Base-by-base conservation (phyloP, 2,797 vertebrate genomes). In the Malurus splendens region DNA sequence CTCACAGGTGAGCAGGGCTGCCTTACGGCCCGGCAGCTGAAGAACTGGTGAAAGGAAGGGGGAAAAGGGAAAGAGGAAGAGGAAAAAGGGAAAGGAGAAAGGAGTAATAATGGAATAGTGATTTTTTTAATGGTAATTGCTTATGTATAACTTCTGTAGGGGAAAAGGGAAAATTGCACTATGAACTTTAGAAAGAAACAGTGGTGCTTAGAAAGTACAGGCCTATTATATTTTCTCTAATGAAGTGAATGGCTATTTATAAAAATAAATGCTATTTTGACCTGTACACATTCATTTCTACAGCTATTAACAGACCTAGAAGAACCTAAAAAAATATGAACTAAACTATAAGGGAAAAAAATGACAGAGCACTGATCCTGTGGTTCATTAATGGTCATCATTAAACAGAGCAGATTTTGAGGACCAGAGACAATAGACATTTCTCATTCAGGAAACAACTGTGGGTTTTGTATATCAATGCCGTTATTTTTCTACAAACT, bases 101-200 rank as follows among this genome's bases (percentile, higher is more conserved):
- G 76, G 51, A 90, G 55, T 74, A 89, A 56, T 73, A 87, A 90
- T 55, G 86, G 82, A 91, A 76, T 64, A 71, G 82, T 79, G 87
- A 75, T 76, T 91, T 88, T 36, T 65, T 42, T 83, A 89, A 80
- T 82, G 45, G 87, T 88, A 83, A 82, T 75, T 92, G 66, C 72
- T 92, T 87, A 82, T 52, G 84, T 90, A 51, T 87, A 93, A 94
- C 77, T 93, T 95, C 87, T 85, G 55, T 95, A 92, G 79, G 90
- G 91, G 19, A 87, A 96, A 97, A 95, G 94, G 95, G 93, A 93
- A 96, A 94, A 95, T 96, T 97, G 96, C 96, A 96, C 96, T 97
- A 93, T 94, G 89, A 93, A 87, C 87, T 96, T 90, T 76, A 87
- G 93, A 94, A 94, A 93, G 93, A 93, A 92, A 93, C 89, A 90